Conservation (phyloP, 2,113 vertebrate species). For the Archocentrus centrarchus region DNA sequence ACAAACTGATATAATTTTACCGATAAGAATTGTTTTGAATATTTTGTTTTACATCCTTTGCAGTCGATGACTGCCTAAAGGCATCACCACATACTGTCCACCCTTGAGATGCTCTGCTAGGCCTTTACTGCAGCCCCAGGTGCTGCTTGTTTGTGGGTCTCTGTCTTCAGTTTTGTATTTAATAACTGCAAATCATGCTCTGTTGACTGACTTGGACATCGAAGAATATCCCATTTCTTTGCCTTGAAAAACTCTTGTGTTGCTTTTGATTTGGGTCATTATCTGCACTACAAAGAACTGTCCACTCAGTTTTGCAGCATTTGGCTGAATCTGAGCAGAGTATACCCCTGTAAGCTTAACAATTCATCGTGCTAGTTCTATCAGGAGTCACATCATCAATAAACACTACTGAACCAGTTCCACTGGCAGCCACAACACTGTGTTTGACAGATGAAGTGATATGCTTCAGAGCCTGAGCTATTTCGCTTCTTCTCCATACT, state of each 20-base stretch:
- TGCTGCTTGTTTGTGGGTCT: not conserved
- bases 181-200: not conserved
- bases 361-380: not conserved
- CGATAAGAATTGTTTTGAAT: not conserved
- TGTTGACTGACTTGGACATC: not conserved
- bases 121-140: not conserved
- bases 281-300: not conserved
- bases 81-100: not conserved
- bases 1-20: not conserved
- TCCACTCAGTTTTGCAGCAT: not conserved
- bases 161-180: not conserved
- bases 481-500: not conserved
- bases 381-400: not conserved
- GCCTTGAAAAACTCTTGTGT: not conserved
- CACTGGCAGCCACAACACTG: not conserved
- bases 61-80: not conserved
- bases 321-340: not conserved
- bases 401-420: not conserved
- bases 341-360: not conserved
- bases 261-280: not conserved
- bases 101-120: not conserved
- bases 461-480: not conserved
- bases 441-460: not conserved
- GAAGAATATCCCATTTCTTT: not conserved
- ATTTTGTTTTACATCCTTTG: not conserved